Evolutionary conservation across 2,888 invertebrate species (phyloP), one percentile per base, ranked within the genome.

Genomic region (Hydrotaea diabolus): DNA sequence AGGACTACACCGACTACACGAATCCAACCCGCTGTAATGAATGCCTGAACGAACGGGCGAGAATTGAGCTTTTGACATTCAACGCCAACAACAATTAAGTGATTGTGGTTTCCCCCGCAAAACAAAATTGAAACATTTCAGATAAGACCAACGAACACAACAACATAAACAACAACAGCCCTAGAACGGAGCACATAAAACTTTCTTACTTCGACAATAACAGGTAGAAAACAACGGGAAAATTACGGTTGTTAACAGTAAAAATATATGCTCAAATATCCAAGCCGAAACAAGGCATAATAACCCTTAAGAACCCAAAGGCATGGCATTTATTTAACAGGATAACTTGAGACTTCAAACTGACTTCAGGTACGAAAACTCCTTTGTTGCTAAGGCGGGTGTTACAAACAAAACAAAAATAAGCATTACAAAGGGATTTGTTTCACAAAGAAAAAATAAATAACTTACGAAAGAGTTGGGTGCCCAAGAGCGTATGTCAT

Each of bases 1-100:
- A 49, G 15, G n/a, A 15, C n/a, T 49, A n/a, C 49, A 49, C 7
- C 2, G n/a, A 15, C n/a, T 49, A n/a, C 49, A 49, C 7, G 15
- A 49, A 13, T 8, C 49, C 13, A n/a, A n/a, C 31, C 49, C 13
- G 59, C 4, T 26, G 23, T 59, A 59, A 26, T 26, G 23, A 26
- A 13, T 26, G 59, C 59, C n/a, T 11, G 59, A 2, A 23, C 1
- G 21, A 8, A 39, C 62, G 36, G 43, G 76, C 31, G 62, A 43
- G 69, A 64, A 11, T 39, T 62, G 59, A 71, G 62, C 62, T 57
- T 78, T 75, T 75, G 83, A 80, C 74, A 80, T 77, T 75, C 77
- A 64, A 55, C 72, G 76, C 75, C 80, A 77, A 19, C 66, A 76
- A 72, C 77, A 81, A 81, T 84, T 84, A 84, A 81, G 81, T 66